Base-by-base conservation (phyloP, 2,888 invertebrate genomes). In the Suillia variegata region DNA sequence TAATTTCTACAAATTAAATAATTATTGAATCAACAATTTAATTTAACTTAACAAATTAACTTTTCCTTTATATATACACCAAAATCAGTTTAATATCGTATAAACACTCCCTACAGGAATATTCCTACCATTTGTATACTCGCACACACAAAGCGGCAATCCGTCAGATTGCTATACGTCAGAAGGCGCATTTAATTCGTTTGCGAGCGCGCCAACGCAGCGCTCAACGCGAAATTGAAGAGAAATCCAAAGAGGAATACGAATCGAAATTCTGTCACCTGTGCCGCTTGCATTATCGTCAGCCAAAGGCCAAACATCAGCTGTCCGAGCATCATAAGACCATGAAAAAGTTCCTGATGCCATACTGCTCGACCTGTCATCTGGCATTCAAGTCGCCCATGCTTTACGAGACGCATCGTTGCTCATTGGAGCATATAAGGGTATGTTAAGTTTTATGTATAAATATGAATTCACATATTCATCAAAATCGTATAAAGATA, bases 321-420 rank as follows among this genome's bases (percentile, higher is more conserved):
- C 83, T 87, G 58, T 91, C 92, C 22, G 90, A 91, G 70, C 87
- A 91, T 31, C 93, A 94, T 76, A 88, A 91, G 81, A 90, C 90
- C 74, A 92, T 93, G 87, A 92, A 91, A 81, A 89, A 91, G 74
- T 93, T 93, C 82, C 84, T 94, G 63, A 89, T 91, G 86, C 93
- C 93, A 1, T 89, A 87, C 80, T 93, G 93, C 74, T 88, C 89
- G 71, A 85, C 89, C 51, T 94, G 93, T 78, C 88, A 89, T 61
- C 82, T 90, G 69, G 87, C 89, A 38, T 93, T 92, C 83, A 89
- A 91, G 70, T 91, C 92, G 66, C 92, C 93, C 13, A 93, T 93
- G 91, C 85, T 90, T 15, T 93, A 90, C 78, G 93, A 94, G 77
- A 90, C 89, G 63, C 94, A 94, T 80, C 87, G 92, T 66, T 91